Evolutionary conservation across 2,888 invertebrate genomes (phyloP).

Genomic region (Caenorhabditis sp.): DNA sequence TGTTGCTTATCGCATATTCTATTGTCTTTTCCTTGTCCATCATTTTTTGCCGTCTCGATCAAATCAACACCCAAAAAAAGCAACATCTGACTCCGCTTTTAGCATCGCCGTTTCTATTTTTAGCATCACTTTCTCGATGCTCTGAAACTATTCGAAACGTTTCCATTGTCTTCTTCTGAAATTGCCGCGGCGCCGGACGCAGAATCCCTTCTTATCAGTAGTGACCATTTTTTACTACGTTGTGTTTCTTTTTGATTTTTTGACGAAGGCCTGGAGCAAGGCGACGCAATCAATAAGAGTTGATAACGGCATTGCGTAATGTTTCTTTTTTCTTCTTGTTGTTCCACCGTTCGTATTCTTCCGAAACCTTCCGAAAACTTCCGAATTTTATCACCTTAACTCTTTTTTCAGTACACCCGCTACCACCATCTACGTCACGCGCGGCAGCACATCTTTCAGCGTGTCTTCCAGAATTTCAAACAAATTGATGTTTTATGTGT

Average conservation of each 20-base stretch:
- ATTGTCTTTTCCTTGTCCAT: conserved; percentile 47
- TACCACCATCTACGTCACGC: conserved; percentile 48
- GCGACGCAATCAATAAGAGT: conserved; percentile 27
- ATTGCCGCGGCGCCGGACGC: conserved; percentile 36
- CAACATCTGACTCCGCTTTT: conserved; percentile 59
- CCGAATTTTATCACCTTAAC: background rate
- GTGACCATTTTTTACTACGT: conserved; percentile 60
- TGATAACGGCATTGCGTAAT: conserved; percentile 50
- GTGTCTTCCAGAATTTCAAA: conserved; percentile 38
- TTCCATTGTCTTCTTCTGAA: conserved; percentile 52
- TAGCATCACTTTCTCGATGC: conserved; percentile 31
- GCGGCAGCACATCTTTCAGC: conserved; percentile 53
- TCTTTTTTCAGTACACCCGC: conserved; percentile 45
- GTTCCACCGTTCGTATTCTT: conserved; percentile 11
- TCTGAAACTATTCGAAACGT: conserved; percentile 49
- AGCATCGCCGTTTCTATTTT: conserved; percentile 57
- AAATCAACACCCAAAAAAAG: conserved; percentile 52
- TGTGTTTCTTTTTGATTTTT: conserved; percentile 55
- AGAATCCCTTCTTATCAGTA: conserved; percentile 33
- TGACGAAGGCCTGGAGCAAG: conserved; percentile 34
- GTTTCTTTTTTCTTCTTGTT: conserved; percentile 38
- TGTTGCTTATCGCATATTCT: conserved; percentile 36
- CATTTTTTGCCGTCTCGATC: conserved; percentile 18
- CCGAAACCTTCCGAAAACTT: background rate
- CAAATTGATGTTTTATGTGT: conserved; percentile 64